Evolutionary conservation across 2,797 vertebrate species (phyloP).

Genomic region (Hafferia zeledoni): DNA sequence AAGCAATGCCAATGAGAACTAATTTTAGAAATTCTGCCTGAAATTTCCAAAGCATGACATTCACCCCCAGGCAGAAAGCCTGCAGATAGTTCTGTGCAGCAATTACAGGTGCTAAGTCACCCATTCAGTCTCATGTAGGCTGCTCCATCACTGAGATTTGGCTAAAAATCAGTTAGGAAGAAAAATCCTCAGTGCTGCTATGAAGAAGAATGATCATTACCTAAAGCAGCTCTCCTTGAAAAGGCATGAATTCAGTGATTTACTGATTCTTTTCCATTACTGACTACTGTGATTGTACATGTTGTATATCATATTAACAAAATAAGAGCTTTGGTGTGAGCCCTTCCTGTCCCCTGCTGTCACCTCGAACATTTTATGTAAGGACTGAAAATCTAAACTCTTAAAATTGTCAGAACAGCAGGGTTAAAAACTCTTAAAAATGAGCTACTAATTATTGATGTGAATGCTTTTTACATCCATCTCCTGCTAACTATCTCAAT

Average conservation of each 20-base stretch:
- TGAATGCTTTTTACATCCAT: constrained; percentile 47
- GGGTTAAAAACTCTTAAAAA: constrained; percentile 4
- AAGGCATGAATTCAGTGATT: background rate
- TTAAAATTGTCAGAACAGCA: background rate
- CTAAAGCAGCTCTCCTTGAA: background rate
- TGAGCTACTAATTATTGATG: constrained; percentile 54
- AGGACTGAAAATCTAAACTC: constrained; percentile 6
- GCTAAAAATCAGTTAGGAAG: background rate
- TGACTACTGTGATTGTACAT: background rate
- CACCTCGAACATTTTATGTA: background rate
- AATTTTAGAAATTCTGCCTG: background rate
- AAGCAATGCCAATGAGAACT: background rate
- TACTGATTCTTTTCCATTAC: background rate
- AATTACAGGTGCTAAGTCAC: constrained; percentile 9
- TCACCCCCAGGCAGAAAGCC: background rate
- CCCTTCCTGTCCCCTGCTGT: background rate
- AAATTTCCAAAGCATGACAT: background rate
- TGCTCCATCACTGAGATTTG: background rate
- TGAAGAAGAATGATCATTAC: background rate
- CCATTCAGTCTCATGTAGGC: background rate
- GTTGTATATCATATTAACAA: background rate
- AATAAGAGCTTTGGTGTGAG: background rate
- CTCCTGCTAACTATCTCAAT: constrained; percentile 55
- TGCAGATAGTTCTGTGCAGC: background rate
- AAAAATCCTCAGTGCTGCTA: background rate